phyloP scores from a whole-genome alignment of 2,113 vertebrate species.

The Pluvialis apricaria region DNA sequence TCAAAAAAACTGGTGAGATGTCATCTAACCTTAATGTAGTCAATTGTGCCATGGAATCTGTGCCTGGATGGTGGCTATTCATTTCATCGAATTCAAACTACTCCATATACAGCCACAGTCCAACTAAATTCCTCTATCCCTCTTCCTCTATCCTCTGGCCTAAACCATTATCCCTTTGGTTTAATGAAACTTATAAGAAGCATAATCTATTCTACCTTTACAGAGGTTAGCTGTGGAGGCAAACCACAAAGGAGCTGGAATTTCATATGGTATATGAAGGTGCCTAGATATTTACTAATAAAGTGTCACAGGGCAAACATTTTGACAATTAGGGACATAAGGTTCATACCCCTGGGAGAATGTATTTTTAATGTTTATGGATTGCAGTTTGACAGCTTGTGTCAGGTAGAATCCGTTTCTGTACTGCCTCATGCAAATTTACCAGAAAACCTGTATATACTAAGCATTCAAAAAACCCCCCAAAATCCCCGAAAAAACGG shows the following conservation, averaged over 20 bases:
- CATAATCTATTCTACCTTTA: neutral
- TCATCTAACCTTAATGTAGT: neutral
- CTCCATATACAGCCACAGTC: neutral
- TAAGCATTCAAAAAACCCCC: neutral
- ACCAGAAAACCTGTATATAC: neutral
- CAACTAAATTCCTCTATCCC: neutral
- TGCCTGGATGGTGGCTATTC: neutral
- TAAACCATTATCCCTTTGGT: neutral
- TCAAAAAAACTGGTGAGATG: neutral
- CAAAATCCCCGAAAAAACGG: neutral
- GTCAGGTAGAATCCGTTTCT: neutral
- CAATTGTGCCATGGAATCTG: neutral
- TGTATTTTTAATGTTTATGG: neutral
- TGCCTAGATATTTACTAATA: neutral
- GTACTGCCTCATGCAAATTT: neutral
- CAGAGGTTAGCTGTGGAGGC: neutral
- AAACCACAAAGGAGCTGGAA: neutral
- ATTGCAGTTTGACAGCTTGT: neutral
- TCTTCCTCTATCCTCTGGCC: neutral
- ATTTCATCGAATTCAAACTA: neutral
- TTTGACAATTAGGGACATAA: neutral
- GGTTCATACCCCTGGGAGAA: neutral
- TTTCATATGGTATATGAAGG: neutral
- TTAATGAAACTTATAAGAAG: neutral
- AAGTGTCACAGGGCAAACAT: neutral